Conservation (phyloP, 2,797 vertebrate genomes). For the Xenentodon cancila region DNA sequence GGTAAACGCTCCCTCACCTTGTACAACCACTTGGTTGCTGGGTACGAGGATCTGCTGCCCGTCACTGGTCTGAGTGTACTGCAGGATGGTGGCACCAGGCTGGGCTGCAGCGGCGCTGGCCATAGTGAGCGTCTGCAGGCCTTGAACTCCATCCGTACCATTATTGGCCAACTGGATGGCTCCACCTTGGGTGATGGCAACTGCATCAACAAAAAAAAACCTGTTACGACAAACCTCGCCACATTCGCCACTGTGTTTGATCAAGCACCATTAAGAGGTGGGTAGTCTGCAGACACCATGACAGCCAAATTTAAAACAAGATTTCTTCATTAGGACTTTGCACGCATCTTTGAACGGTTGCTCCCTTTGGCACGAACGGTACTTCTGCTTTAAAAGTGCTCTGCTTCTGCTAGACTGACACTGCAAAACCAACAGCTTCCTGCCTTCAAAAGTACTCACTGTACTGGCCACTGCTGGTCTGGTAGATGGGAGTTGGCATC, state of each 20-base stretch:
- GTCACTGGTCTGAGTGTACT: conserved; percentile 98
- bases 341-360: too few relatives aligned
- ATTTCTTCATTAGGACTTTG: too few relatives aligned
- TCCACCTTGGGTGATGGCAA: conserved; percentile 98
- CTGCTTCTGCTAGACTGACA: too few relatives aligned
- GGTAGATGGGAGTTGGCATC: conserved; percentile 99
- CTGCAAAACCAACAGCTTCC: too few relatives aligned
- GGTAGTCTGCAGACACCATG: neutral
- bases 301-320: neutral
- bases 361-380: too few relatives aligned
- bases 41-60: conserved; percentile 99
- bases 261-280: too few relatives aligned
- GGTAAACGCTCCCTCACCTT: conserved; percentile 85
- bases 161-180: conserved; percentile 99
- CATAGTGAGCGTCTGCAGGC: conserved; percentile 97
- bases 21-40: conserved; percentile 98
- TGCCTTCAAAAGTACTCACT: too few relatives aligned
- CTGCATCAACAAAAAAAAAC: conserved; percentile 66
- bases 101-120: conserved; percentile 91
- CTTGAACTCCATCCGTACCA: conserved; percentile 96
- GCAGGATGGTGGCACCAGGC: conserved; percentile 94
- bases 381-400: too few relatives aligned
- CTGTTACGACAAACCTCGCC: neutral
- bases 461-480: conserved; percentile 99
- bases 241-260: too few relatives aligned